These are phyloP conservation scores for Ictalurus furcatus DNA, from an alignment of 2,113 vertebrate genomes.

Conservation along the genomic window DNA sequence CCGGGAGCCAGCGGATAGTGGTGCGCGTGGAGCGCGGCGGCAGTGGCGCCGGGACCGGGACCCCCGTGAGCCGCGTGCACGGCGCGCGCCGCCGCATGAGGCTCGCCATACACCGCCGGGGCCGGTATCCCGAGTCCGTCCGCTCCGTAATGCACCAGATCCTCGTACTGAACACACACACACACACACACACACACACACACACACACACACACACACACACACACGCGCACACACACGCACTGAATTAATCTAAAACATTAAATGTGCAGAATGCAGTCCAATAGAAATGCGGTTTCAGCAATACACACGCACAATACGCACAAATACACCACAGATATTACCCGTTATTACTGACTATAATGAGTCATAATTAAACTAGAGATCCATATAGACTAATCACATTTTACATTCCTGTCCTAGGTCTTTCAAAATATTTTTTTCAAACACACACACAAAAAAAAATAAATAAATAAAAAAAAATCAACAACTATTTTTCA, in stretches of 20 bases:
- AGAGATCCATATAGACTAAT: background rate
- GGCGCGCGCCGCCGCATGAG: slow-evolving; percentile 79
- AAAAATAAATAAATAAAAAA: no score
- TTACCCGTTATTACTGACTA: background rate
- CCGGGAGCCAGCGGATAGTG: slow-evolving; percentile 84
- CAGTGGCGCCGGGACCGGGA: slow-evolving; percentile 72
- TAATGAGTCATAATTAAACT: background rate
- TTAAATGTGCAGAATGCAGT: background rate
- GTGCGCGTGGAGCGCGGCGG: slow-evolving; percentile 78
- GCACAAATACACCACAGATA: background rate
- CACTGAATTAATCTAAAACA: slow-evolving; percentile 8
- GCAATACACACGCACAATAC: background rate
- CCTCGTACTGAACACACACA: slow-evolving; percentile 84
- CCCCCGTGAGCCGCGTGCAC: slow-evolving; percentile 89
- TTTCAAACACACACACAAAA: background rate
- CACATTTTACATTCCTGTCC: background rate
- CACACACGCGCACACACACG: background rate
- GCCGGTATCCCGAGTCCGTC: slow-evolving; percentile 86
- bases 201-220: slow-evolving; percentile 13
- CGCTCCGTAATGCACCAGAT: slow-evolving; percentile 89
- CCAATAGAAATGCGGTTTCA: background rate
- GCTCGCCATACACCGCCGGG: slow-evolving; percentile 86
- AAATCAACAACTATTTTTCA: no score
- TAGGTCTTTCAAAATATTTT: background rate
- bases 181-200: slow-evolving; percentile 24